These are phyloP conservation scores for Saxidomus purpurata DNA, from an alignment of 1,140 invertebrate genomes.

Conservation along the genomic window DNA sequence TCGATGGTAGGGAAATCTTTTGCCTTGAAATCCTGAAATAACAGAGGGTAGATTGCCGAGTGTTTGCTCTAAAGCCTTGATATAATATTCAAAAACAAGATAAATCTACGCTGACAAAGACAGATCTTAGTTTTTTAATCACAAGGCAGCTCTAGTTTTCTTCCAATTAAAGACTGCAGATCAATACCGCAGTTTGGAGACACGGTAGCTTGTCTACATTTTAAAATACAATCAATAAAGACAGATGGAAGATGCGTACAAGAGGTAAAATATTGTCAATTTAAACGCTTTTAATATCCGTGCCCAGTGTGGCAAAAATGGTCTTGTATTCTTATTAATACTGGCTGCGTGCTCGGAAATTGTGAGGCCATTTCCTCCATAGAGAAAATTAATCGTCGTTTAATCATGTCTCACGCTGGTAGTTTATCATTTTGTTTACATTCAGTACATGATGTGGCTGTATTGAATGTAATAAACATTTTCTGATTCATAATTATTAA, in stretches of 20 bases:
- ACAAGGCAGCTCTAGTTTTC: background rate
- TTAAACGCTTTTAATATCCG: slow-evolving; percentile 19
- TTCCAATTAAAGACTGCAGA: background rate
- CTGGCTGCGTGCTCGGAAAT: background rate
- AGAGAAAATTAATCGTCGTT: background rate
- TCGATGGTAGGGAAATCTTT: no score
- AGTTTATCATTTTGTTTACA: background rate
- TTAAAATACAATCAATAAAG: slow-evolving; percentile 1
- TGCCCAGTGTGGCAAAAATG: background rate
- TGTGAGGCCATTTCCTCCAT: background rate
- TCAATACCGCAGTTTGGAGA: background rate
- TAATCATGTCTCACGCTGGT: background rate
- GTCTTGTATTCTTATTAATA: background rate
- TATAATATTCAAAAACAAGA: no score
- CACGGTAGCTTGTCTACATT: background rate
- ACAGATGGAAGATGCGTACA: background rate
- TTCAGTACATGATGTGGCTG: background rate
- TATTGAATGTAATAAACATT: no score
- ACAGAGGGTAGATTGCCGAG: no score
- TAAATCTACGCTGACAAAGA: no score
- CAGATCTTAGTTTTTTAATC: background rate
- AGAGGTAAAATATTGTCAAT: background rate
- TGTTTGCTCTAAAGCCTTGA: no score
- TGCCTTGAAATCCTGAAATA: no score
- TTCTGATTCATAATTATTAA: no score